phyloP scores from a whole-genome alignment of 2,888 invertebrate species.

The Rambutsinella grinnellia region DNA sequence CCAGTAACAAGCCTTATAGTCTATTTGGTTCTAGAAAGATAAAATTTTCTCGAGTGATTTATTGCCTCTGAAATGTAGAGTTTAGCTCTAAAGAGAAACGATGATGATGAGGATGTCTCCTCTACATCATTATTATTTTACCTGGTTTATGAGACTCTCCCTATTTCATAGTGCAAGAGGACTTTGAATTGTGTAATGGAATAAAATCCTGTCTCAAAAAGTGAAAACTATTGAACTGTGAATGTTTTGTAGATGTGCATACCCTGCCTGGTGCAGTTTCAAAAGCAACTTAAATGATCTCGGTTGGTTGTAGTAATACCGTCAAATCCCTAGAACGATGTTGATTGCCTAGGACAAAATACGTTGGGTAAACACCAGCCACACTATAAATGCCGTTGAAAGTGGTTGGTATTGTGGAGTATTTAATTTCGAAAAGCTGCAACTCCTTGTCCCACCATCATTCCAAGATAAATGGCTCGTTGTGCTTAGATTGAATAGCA shows the following conservation, averaged over 20 bases:
- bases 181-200: background rate
- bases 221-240: constrained; percentile 23
- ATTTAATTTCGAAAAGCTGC: too few relatives aligned
- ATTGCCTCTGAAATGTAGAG: constrained; percentile 34
- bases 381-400: background rate
- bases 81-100: constrained; percentile 24
- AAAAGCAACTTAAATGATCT: constrained; percentile 25
- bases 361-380: background rate
- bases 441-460: too few relatives aligned
- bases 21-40: constrained; percentile 18
- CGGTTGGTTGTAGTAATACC: constrained; percentile 34
- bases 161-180: too few relatives aligned
- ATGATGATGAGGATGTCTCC: constrained; percentile 19
- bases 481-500: background rate
- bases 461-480: background rate
- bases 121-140: constrained; percentile 12
- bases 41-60: constrained; percentile 44
- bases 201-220: background rate
- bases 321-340: constrained; percentile 35
- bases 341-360: constrained; percentile 7
- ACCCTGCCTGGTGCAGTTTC: background rate
- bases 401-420: background rate
- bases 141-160: background rate
- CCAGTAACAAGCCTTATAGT: background rate
- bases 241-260: background rate